Evolutionary conservation across 2,888 invertebrate species (phyloP).

Genomic region (Nysson spinosus): DNA sequence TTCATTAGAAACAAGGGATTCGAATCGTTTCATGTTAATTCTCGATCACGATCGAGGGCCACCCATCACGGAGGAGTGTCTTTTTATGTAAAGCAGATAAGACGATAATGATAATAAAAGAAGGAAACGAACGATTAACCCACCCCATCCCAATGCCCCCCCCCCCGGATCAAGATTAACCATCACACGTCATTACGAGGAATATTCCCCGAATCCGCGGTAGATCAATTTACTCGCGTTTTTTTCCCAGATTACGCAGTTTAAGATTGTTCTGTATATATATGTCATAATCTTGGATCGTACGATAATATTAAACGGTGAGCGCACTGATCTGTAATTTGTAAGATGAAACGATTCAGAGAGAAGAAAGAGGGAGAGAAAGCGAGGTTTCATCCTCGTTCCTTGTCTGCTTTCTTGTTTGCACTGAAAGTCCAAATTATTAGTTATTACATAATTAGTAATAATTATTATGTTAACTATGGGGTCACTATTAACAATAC

Average conservation of each 20-base stretch:
- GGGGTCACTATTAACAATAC: no score
- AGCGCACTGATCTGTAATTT: slow-evolving; percentile 73
- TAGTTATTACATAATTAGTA: no score
- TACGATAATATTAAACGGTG: slow-evolving; percentile 71
- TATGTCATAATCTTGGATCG: slow-evolving; percentile 68
- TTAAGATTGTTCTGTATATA: slow-evolving; percentile 69
- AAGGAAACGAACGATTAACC: neutral
- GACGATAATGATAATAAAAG: slow-evolving; percentile 5
- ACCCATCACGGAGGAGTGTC: slow-evolving; percentile 17
- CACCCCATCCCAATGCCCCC: no score
- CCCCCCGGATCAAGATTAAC: no score
- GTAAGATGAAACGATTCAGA: slow-evolving; percentile 33
- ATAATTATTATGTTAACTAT: no score
- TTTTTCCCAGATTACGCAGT: slow-evolving; percentile 60
- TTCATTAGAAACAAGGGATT: no score
- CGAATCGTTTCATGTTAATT: no score
- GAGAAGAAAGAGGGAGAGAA: slow-evolving; percentile 1
- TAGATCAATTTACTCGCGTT: slow-evolving; percentile 59
- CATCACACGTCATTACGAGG: no score
- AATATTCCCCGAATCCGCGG: no score
- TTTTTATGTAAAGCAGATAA: slow-evolving; percentile 26
- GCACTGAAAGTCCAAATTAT: no score
- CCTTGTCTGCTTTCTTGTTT: no score
- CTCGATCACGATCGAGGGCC: slow-evolving; percentile 29
- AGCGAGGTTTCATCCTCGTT: no score